Base-by-base conservation (phyloP, 2,113 vertebrate species). In the Eonycteris spelaea region DNA sequence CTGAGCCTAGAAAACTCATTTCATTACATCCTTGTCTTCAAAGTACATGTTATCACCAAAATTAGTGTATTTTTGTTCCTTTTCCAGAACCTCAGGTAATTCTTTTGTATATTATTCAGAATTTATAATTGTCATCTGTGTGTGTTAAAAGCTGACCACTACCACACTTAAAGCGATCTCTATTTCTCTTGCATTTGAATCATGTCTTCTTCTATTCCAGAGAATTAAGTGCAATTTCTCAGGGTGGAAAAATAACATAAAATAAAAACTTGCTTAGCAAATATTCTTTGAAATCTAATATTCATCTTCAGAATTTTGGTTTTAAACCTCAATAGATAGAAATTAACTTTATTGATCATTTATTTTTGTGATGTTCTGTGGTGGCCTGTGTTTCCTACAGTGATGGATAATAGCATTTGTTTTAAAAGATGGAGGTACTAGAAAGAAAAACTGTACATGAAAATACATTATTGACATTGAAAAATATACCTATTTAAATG, bases 281-380 rank as follows among this genome's bases (percentile, higher is more conserved):
- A 84, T 79, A 75, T 57, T 67, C 9, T 94, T 94, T 85, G 19
- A 85, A 77, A 40, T 92, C 59, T 91, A 80, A 33, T 90, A 78
- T 26, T 86, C 92, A 43, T 43, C 19, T 28, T 90, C 45, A 83
- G 40, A 85, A 75, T 48, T 74, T 74, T 30, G 7, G 13, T 73
- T 93, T 90, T 79, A 59, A 97, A 95, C 13, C 16, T 84, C 28
- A 93, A 70, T 4, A 74, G 65, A 53, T 22, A 74, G 61, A 89
- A 87, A 94, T 86, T 97, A 87, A 84, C 21, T 92, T 67, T 84
- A 68, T 87, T 51, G 51, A 70, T 38, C 19, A 96, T 79, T 92
- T 78, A 51, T 79, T 53, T 94, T 48, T 82, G 38, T 84, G 43
- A 87, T 67, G 4, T 78, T 90, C 40, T 89, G 0, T 94, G 48